Base-by-base conservation (phyloP, 2,888 invertebrate species). In the Melanostoma scalare region DNA sequence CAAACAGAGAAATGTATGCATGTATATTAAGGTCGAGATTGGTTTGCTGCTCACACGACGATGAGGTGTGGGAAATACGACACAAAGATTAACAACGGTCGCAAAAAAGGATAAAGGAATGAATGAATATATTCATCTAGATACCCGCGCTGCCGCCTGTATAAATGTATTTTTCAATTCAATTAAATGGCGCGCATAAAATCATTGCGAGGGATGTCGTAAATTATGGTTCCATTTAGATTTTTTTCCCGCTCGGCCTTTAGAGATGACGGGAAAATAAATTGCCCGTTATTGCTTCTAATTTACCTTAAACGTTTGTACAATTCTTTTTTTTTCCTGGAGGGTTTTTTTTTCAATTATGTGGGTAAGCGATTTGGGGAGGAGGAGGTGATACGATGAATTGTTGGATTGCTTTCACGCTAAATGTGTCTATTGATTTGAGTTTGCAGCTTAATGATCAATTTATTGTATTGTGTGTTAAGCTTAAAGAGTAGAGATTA, bases 131-230 rank as follows among this genome's bases (percentile, higher is more conserved):
- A 68, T 82, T 77, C 63, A 63, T 46, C 61, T 68, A 73, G 67
- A 77, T 65, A 58, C 58, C 48, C 30, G 40, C 46, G 40, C 55
- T 38, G 8, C 36, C 8, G 6, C 30, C 3, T 10, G 42, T 74
- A 74, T 68, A 76, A 81, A 82, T 82, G 77, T 82, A 58, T 82
- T 82, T 82, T 76, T 77, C 77, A 77, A 82, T 82, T 77, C 77
- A 82, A 82, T 82, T 82, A 82, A 82, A 82, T 77, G 82, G 77
- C 61, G 68, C 77, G 77, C 82, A 82, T 82, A 73, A 82, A 72
- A 77, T 68, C 67, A 68, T 77, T 73, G 71, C 67, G 52, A 44
- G 52, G 56, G 73, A 68, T 65, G 68, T 73, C 82, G 77, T 77
- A 82, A 82, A 82, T 82, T 82, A 58, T 63, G 72, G 69, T 78